A percentile compares a stretch with the other conserved stretches of the same genome.
Conservation (phyloP, 2,113 vertebrate genomes). For the Elephantulus edwardii region DNA sequence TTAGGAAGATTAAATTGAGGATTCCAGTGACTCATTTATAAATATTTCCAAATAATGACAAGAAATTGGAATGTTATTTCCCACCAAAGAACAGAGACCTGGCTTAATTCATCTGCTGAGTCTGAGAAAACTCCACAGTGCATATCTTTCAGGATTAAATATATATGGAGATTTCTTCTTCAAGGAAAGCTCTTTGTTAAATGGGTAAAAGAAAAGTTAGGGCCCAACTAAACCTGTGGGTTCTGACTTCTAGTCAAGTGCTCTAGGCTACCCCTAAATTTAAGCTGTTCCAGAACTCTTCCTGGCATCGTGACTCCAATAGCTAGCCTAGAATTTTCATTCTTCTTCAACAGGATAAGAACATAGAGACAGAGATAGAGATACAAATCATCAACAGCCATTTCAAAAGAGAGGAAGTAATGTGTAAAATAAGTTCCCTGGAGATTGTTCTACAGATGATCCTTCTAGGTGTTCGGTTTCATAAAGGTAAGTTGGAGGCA, state of each 20-base stretch:
- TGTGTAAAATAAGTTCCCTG: not conserved
- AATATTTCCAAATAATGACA: constrained; percentile 78
- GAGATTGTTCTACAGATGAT: not conserved
- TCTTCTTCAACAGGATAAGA: not conserved
- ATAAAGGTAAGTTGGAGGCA: not conserved
- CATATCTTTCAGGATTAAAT: constrained; percentile 6
- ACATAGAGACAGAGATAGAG: not conserved
- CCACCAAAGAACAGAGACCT: constrained; percentile 73
- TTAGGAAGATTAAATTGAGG: constrained; percentile 81
- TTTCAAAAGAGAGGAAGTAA: not conserved
- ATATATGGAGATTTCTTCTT: not conserved
- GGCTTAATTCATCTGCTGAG: constrained; percentile 55
- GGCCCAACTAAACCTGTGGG: not conserved
- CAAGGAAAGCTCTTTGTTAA: not conserved
- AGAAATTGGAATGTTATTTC: constrained; percentile 66
- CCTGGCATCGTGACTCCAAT: not conserved
- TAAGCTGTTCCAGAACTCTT: not conserved
- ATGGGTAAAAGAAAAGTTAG: not conserved
- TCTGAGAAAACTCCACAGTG: not conserved
- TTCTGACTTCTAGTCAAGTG: not conserved
- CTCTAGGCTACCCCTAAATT: not conserved
- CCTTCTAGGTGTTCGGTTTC: not conserved
- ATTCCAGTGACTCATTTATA: constrained; percentile 81
- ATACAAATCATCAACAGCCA: not conserved
- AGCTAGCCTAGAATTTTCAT: not conserved